Evolutionary conservation across 2,888 invertebrate genomes (phyloP).

Genomic region (Trissolcus japonicus): DNA sequence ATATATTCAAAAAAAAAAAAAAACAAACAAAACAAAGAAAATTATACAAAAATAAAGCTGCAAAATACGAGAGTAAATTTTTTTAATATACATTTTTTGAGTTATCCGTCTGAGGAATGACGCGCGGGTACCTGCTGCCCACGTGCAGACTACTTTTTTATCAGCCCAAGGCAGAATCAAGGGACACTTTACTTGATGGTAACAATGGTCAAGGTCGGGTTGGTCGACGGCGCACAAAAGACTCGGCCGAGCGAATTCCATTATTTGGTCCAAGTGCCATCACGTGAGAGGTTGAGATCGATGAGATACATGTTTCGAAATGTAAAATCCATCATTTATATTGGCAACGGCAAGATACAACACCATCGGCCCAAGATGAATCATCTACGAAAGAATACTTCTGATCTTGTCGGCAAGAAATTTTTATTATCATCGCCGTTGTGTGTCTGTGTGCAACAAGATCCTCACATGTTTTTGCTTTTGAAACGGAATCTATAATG

Average conservation of each 20-base stretch:
- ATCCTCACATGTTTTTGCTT: too few species aligned
- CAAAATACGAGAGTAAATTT: slow-evolving; percentile 8
- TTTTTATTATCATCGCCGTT: too few species aligned
- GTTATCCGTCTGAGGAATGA: slow-evolving; percentile 38
- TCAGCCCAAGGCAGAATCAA: slow-evolving; percentile 50
- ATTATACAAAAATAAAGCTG: not conserved
- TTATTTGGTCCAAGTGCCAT: slow-evolving; percentile 42
- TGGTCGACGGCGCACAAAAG: slow-evolving; percentile 44
- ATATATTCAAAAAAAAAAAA: slow-evolving; percentile 17
- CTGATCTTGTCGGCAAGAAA: too few species aligned
- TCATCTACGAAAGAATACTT: slow-evolving; percentile 11
- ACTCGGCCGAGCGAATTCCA: slow-evolving; percentile 48
- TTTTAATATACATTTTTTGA: slow-evolving; percentile 29
- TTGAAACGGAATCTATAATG: too few species aligned
- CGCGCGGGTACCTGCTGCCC: slow-evolving; percentile 46
- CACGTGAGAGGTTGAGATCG: slow-evolving; percentile 48
- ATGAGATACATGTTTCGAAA: slow-evolving; percentile 19
- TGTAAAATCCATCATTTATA: slow-evolving; percentile 32
- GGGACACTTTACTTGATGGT: slow-evolving; percentile 52
- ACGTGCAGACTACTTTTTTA: slow-evolving; percentile 53
- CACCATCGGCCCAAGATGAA: slow-evolving; percentile 18
- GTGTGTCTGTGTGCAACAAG: too few species aligned
- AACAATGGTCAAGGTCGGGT: slow-evolving; percentile 60
- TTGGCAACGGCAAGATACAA: not conserved
- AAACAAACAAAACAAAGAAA: slow-evolving; percentile 2